A percentile compares a stretch with the other conserved stretches of the same genome.
Conservation (phyloP, 2,888 invertebrate genomes). For the Trissolcus japonicus region DNA sequence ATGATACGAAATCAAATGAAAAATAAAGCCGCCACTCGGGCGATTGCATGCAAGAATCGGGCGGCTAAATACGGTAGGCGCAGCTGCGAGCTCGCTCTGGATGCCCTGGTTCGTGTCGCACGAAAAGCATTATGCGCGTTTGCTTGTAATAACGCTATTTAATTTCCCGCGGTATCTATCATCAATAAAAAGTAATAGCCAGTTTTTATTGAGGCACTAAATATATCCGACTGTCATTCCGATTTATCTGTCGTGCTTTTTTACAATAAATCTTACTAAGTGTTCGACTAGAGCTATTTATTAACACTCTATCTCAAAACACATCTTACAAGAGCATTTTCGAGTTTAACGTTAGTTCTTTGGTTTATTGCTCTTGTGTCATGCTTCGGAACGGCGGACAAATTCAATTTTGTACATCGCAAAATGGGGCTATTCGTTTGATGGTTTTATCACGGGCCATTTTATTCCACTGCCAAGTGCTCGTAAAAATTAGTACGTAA, state of each 20-base stretch:
- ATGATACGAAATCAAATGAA: slow-evolving; percentile 55
- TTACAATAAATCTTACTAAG: slow-evolving; percentile 46
- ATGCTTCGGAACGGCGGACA: slow-evolving; percentile 2
- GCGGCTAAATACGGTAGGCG: slow-evolving; percentile 42
- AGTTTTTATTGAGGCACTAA: slow-evolving; percentile 48
- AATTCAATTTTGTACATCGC: slow-evolving; percentile 17
- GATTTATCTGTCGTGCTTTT: slow-evolving; percentile 44
- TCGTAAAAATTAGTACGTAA: too few species aligned
- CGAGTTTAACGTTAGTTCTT: slow-evolving; percentile 18
- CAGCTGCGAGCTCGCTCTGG: slow-evolving; percentile 41
- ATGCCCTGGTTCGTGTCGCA: slow-evolving; percentile 50
- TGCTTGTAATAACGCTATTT: slow-evolving; percentile 48
- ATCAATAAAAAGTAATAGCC: slow-evolving; percentile 54
- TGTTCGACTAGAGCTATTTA: slow-evolving; percentile 37
- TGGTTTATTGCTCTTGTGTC: slow-evolving; percentile 11
- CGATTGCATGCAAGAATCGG: slow-evolving; percentile 54
- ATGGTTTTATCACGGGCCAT: not conserved
- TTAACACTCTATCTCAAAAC: slow-evolving; percentile 34
- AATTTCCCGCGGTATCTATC: slow-evolving; percentile 51
- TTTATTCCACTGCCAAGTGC: not conserved
- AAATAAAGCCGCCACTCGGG: slow-evolving; percentile 43
- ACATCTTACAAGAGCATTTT: slow-evolving; percentile 26
- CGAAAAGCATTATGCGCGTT: slow-evolving; percentile 44
- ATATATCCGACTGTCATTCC: slow-evolving; percentile 48
- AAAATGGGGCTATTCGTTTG: slow-evolving; percentile 6